Percentiles rank a stretch among this genome's conserved stretches.
Evolutionary conservation across 2,797 vertebrate genomes (phyloP).

Genomic region (Myoxocephalus aenaeus): DNA sequence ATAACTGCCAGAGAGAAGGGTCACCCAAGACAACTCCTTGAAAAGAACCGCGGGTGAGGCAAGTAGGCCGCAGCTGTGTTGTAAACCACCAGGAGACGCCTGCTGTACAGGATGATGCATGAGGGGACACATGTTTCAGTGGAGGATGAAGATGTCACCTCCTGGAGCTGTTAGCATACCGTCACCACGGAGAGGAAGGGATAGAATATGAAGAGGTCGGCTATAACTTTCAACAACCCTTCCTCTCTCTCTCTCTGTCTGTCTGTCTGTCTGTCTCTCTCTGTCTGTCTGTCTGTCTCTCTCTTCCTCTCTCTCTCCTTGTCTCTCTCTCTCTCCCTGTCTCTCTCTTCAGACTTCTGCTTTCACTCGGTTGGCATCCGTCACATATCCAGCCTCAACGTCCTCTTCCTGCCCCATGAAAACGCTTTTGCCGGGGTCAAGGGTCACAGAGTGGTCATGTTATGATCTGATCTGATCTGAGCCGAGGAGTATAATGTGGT

Average conservation of each 20-base stretch:
- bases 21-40: conserved; percentile 81
- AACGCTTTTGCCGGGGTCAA: too few relatives aligned
- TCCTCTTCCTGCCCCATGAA: too few relatives aligned
- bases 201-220: conserved; percentile 60
- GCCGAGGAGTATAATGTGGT: too few relatives aligned
- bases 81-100: conserved; percentile 72
- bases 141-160: conserved; percentile 80
- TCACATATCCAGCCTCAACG: too few relatives aligned
- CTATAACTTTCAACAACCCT: conserved; percentile 39
- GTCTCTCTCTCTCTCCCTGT: background rate
- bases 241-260: conserved; percentile 2
- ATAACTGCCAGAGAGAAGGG: conserved; percentile 83
- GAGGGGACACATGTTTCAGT: conserved; percentile 56
- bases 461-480: too few relatives aligned
- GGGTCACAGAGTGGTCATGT: too few relatives aligned
- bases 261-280: background rate
- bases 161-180: conserved; percentile 72
- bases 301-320: background rate
- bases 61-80: conserved; percentile 80
- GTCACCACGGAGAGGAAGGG: conserved; percentile 57
- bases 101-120: conserved; percentile 84
- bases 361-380: too few relatives aligned
- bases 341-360: background rate
- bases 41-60: conserved; percentile 79
- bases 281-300: background rate